These are phyloP conservation scores for Miltochrista miniata DNA, from an alignment of 2,888 invertebrate genomes.

Conservation along the genomic window DNA sequence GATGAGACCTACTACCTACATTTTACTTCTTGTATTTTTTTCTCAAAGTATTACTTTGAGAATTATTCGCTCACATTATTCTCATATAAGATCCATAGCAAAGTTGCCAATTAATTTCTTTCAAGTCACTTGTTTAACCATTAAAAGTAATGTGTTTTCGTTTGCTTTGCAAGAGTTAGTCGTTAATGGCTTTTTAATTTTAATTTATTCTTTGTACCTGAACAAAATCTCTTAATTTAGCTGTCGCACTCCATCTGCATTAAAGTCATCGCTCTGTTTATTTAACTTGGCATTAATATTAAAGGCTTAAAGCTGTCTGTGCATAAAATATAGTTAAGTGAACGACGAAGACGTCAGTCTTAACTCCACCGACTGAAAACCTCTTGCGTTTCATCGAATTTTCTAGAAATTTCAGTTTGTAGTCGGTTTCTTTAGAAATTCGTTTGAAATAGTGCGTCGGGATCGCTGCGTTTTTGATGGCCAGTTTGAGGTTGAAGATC, in stretches of 20 bases:
- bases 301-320: slow-evolving; percentile 34
- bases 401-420: too few relatives aligned
- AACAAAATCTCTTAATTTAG: slow-evolving; percentile 32
- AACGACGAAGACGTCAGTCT: too few relatives aligned
- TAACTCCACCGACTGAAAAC: too few relatives aligned
- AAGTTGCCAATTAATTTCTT: slow-evolving; percentile 29
- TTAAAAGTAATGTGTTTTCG: slow-evolving; percentile 22
- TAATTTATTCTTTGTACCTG: slow-evolving; percentile 20
- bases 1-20: neutral
- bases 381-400: too few relatives aligned
- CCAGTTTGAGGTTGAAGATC: too few relatives aligned
- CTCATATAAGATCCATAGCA: slow-evolving; percentile 32
- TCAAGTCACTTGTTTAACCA: slow-evolving; percentile 24
- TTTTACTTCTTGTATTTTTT: slow-evolving; percentile 11
- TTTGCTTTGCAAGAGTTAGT: slow-evolving; percentile 14
- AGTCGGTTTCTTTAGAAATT: too few relatives aligned
- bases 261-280: slow-evolving; percentile 42
- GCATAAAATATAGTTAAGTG: slow-evolving; percentile 13
- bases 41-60: slow-evolving; percentile 15
- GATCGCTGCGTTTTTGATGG: too few relatives aligned
- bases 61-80: slow-evolving; percentile 21
- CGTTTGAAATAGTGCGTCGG: too few relatives aligned
- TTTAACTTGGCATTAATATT: slow-evolving; percentile 53
- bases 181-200: slow-evolving; percentile 19
- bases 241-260: slow-evolving; percentile 35